Evolutionary conservation across 1,140 invertebrate genomes (phyloP), one percentile per base, ranked within the genome.

Genomic region (Drosophila dunni): DNA sequence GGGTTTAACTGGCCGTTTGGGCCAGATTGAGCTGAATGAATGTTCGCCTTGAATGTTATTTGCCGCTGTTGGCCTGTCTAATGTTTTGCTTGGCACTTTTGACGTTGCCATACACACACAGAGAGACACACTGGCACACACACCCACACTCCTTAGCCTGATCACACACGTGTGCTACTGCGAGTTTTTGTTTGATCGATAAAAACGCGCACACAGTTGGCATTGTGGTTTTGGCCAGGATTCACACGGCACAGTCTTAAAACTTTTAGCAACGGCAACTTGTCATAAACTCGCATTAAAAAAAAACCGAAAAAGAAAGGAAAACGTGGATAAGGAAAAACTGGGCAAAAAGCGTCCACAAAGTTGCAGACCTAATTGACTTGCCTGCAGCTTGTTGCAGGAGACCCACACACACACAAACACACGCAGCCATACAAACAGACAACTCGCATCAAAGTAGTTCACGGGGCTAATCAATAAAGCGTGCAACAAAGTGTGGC

Each of bases 401-500:
- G 17, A 51, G 48, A 54, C 24, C 24, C 54, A 53, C 61, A 64
- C 57, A 68, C 36, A 74, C 20, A 61, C 17, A 56, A 24, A 69
- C 65, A 56, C 64, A 15, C 24, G 24, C 54, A 53, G 48, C 56
- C 65, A 68, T 24, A 74, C 34, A 61, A 13, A 57, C 24, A 56
- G 56, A 15, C 48, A 62, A 48, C 34, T 42, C 24, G 33, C 10
- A 17, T 11, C 20, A 60, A 88, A 88, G 67, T 88, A 75, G 83
- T 79, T 86, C 83, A 86, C 73, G 71, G 80, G 83, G 79, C 73
- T 88, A 86, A 86, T 86, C 83, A 81, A 86, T 86, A 86, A 73
- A 54, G 36, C 15, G 42, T 13, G 81, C 58, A 78, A 74, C 81
- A 29, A 29, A 29, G 78, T 85, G 56, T 34, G 75, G 61, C 63